Evolutionary conservation across 1,140 invertebrate genomes (phyloP).

Genomic region (Periplaneta americana): DNA sequence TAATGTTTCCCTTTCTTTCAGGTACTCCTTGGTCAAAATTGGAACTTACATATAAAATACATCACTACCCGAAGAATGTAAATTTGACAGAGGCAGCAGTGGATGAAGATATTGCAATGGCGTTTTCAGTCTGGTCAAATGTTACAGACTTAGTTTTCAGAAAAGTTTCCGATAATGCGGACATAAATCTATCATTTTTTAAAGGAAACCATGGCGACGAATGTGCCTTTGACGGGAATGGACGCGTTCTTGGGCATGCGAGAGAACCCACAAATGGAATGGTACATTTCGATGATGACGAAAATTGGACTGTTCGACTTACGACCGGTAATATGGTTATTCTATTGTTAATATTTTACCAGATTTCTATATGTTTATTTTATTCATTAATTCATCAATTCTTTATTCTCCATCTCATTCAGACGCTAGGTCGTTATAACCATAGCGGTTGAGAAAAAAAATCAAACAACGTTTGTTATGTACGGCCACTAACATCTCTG

Average conservation of each 20-base stretch:
- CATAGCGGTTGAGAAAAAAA: too few species aligned
- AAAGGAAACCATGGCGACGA: background rate
- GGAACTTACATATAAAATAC: background rate
- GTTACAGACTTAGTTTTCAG: background rate
- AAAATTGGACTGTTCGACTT: background rate
- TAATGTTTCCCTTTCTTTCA: background rate
- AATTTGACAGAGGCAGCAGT: background rate
- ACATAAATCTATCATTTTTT: background rate
- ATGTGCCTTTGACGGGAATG: background rate
- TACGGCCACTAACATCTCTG: too few species aligned
- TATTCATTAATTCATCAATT: too few species aligned
- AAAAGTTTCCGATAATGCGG: background rate
- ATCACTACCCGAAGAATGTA: background rate
- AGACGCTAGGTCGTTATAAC: too few species aligned
- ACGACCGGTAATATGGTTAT: too few species aligned
- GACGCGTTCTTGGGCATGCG: background rate
- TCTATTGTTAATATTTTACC: too few species aligned
- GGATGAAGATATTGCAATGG: background rate
- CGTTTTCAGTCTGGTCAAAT: background rate
- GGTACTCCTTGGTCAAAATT: background rate
- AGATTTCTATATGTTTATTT: too few species aligned
- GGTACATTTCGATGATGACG: background rate
- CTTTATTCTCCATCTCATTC: too few species aligned
- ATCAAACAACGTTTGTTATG: too few species aligned
- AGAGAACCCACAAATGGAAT: background rate